Base-by-base conservation (phyloP, 1,140 invertebrate genomes). In the Meteorus sp. region DNA sequence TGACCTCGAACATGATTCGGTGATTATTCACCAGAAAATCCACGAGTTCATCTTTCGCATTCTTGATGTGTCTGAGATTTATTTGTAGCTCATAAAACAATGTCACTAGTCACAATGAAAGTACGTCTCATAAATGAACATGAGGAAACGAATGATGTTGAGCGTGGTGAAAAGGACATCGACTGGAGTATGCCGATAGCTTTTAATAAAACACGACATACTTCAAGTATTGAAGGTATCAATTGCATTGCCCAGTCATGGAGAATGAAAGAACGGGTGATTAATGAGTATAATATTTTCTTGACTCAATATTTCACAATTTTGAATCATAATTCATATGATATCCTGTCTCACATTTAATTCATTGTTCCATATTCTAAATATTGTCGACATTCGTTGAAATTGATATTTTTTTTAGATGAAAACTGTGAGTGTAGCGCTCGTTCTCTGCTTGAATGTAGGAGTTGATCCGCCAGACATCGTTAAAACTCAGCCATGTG, bases 381-480 rank as follows among this genome's bases (percentile, higher is more conserved):
- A n/a, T n/a, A n/a, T n/a, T n/a, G n/a, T n/a, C n/a, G n/a, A n/a
- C n/a, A n/a, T n/a, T n/a, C n/a, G n/a, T n/a, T 29, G 3, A 13
- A 31, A 41, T 2, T 47, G 19, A 39, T 50, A 55, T 56, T 52
- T 25, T 23, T 56, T 53, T 61, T 83, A 94, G 89, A 97, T 97
- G 91, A 97, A 97, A 82, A 99, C 98, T 5, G 95, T 99, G n/a
- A 98, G 95, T 80, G 98, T 99, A 35, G 97, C 96, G 1, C 80
- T 99, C 45, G 97, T 99, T 6, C 75, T 99, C 4, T 99, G 97
- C 80, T 84, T 99, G 6, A 99, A 99, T 83, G 93, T 99, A 50
- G 97, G 97, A 20, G 97, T 99, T 4, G 98, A 99, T 81, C 97
- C 98, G 27, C 97, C 97, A 6, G 97, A 99, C 80, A 88, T 99